A percentile compares a stretch with the other conserved stretches of the same genome.
These are phyloP conservation scores for Dinomys branickii DNA, from an alignment of 2,113 vertebrate genomes.

Conservation along the genomic window DNA sequence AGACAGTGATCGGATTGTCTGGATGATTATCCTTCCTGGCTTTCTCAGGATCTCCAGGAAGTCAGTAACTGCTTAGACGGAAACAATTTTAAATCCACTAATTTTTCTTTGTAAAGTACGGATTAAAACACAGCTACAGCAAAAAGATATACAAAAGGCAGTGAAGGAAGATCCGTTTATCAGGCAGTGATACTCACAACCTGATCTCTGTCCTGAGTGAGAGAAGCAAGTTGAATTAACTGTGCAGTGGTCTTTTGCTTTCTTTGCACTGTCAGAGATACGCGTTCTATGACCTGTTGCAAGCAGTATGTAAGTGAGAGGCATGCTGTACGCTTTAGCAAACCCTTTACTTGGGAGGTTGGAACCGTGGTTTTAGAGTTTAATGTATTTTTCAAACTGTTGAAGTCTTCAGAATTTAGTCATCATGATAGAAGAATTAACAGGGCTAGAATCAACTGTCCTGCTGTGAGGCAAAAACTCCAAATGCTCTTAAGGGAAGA, in stretches of 20 bases:
- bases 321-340: conserved; percentile 30
- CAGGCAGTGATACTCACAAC: neutral
- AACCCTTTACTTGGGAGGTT: conserved; percentile 43
- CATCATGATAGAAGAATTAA: conserved; percentile 55
- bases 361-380: conserved; percentile 54
- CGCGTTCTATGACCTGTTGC: neutral
- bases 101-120: conserved; percentile 59
- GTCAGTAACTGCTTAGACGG: neutral
- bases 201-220: neutral
- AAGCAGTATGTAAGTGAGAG: conserved; percentile 60
- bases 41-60: conserved; percentile 44
- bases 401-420: conserved; percentile 28
- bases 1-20: conserved; percentile 25
- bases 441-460: neutral
- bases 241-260: conserved; percentile 30
- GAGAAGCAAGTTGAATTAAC: neutral
- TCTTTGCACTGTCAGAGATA: conserved; percentile 55
- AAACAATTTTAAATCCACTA: conserved; percentile 48
- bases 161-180: neutral
- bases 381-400: conserved; percentile 66
- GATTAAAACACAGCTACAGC: conserved; percentile 43
- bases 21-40: neutral
- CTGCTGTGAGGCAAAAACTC: neutral
- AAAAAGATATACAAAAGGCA: neutral
- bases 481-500: neutral